A percentile compares a stretch with the other conserved stretches of the same genome.
Conservation (phyloP, 2,113 vertebrate genomes). For the Gallinago undulata region DNA sequence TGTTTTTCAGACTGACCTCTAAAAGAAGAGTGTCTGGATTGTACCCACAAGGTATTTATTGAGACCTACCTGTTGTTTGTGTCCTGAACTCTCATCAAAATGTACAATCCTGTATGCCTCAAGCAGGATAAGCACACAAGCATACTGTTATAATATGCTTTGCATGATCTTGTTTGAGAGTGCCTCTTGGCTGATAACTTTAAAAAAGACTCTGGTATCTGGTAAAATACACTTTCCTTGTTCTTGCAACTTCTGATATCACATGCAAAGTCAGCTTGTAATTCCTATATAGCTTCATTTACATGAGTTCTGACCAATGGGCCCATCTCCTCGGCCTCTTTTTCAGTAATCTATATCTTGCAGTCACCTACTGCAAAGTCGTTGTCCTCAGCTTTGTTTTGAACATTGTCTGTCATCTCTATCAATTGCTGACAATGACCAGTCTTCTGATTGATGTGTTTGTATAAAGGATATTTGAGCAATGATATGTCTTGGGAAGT, state of each 20-base stretch:
- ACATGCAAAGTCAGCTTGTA: not conserved
- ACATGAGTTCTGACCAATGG: rapidly evolving
- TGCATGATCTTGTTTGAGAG: not conserved
- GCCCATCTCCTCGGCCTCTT: not conserved
- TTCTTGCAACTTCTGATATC: not conserved
- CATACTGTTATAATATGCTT: not conserved
- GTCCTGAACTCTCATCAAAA: not conserved
- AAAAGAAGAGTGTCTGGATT: not conserved
- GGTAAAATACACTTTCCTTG: not conserved
- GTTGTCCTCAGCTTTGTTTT: not conserved
- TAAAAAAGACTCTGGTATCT: not conserved
- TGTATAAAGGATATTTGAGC: not conserved
- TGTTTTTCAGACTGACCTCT: not conserved
- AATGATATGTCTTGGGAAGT: not conserved
- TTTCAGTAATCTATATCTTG: not conserved
- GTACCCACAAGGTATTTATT: not conserved
- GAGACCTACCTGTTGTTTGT: not conserved
- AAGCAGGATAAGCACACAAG: not conserved
- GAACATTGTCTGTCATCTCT: not conserved
- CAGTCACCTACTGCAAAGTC: not conserved
- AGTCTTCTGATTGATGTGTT: not conserved
- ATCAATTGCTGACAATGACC: not conserved
- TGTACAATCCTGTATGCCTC: not conserved
- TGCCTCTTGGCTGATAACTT: not conserved
- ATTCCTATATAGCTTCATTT: not conserved